Evolutionary conservation across 2,888 invertebrate species (phyloP), one percentile per base, ranked within the genome.

Genomic region (Chrysotoxum bicinctum): DNA sequence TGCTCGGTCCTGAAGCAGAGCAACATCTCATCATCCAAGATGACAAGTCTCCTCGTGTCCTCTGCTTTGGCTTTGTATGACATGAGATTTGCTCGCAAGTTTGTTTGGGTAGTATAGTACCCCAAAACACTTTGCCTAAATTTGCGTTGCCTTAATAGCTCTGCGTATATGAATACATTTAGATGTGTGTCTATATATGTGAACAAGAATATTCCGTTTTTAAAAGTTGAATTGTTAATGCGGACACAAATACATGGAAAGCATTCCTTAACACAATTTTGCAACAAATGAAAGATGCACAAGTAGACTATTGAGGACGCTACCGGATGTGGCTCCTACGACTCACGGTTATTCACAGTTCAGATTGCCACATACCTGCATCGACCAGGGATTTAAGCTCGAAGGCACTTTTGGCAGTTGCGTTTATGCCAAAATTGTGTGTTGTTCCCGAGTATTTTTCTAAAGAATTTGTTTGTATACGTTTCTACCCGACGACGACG

Each of bases 361-460:
- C 26, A 45, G 14, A 68, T 68, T 56, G 37, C 16, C 54, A 62
- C 32, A 56, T 19, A 10, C 10, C 19, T 1, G 16, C 16, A 8
- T 43, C 10, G 1, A 16, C 26, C 9, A n/a, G 6, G 7, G 10
- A 45, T 32, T 37, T 62, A 45, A 68, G 56, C 35, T 37, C 32
- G 48, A 21, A 43, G 6, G 16, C 2, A 52, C n/a, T 30, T 52
- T 16, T 9, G 50, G 75, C 43, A 54, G 30, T 64, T 56, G 16
- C 40, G 23, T 64, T 69, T 56, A 70, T 81, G 48, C 37, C 48
- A 64, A 69, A 64, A 64, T 32, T 64, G 30, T 64, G 23, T 58
- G 74, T 40, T 75, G 37, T 75, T 64, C 23, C 6, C 32, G 52
- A 26, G 26, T 6, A 26, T 78, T 78, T 74, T 74, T 64, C 54